Conservation (phyloP, 2,888 invertebrate genomes). For the Panzeria rudis region DNA sequence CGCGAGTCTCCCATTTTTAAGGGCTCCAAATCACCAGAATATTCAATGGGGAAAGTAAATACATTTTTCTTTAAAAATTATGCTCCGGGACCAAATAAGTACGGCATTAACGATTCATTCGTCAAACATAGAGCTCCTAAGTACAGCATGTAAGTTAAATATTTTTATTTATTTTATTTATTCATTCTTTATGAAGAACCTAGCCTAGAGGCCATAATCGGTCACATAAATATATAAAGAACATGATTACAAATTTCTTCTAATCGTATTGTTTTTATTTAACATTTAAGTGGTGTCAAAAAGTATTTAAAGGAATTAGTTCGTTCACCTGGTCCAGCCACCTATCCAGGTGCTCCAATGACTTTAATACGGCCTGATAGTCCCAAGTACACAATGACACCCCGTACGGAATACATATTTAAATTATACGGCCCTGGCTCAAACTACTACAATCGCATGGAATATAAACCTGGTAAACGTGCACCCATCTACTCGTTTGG, state of each 20-base stretch:
- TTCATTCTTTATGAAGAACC: no score
- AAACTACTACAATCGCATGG: conserved; percentile 79
- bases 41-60: conserved; percentile 81
- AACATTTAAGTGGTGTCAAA: conserved; percentile 69
- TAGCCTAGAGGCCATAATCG: no score
- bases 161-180: no score
- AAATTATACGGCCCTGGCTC: conserved; percentile 79
- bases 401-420: conserved; percentile 68
- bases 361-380: conserved; percentile 75
- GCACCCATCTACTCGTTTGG: conserved; percentile 80
- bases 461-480: conserved; percentile 79
- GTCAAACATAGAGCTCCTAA: conserved; percentile 72
- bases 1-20: conserved; percentile 76
- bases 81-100: conserved; percentile 75
- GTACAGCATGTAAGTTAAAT: conserved; percentile 74
- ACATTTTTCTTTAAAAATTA: conserved; percentile 57
- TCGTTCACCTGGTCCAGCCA: conserved; percentile 82
- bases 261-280: neutral
- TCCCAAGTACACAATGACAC: conserved; percentile 79
- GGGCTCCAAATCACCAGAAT: conserved; percentile 76
- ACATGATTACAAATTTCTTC: neutral
- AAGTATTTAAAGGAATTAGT: conserved; percentile 50
- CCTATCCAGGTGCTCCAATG: conserved; percentile 78
- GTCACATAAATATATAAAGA: no score
- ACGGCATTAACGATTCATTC: conserved; percentile 68